These are phyloP conservation scores for Hylyphantes graminicola DNA, from an alignment of 1,140 invertebrate species.

Conservation along the genomic window DNA sequence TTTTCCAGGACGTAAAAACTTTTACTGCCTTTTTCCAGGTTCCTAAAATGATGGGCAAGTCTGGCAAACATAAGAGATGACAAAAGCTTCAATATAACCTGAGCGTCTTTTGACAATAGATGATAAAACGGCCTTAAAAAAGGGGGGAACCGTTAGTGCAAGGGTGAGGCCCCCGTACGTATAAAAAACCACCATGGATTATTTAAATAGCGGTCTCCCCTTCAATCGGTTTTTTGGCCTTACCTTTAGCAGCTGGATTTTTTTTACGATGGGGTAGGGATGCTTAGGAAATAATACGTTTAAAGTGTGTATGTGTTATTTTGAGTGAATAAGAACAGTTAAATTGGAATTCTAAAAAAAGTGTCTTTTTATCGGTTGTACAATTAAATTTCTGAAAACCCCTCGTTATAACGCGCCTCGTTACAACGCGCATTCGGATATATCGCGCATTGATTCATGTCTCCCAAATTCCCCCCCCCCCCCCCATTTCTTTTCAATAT, in stretches of 20 bases:
- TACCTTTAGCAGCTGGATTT: background rate
- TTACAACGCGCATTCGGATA: no score
- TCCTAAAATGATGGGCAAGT: background rate
- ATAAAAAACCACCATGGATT: slow-evolving; percentile 6
- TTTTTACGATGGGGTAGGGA: background rate
- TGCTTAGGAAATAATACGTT: background rate
- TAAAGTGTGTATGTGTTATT: background rate
- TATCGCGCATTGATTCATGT: no score
- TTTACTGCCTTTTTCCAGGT: background rate
- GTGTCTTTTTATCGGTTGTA: no score
- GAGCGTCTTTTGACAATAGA: background rate
- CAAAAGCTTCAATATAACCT: slow-evolving; percentile 23
- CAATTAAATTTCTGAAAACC: no score
- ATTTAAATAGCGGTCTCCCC: slow-evolving; percentile 12
- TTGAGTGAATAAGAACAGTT: background rate
- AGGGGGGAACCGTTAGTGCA: slow-evolving; percentile 10
- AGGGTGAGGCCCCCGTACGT: background rate
- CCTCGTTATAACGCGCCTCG: no score
- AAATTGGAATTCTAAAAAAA: no score
- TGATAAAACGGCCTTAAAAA: background rate
- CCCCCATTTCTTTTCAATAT: no score
- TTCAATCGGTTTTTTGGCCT: background rate
- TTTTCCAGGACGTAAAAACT: background rate
- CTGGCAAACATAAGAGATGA: slow-evolving; percentile 13
- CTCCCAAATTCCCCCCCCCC: no score